These are phyloP conservation scores for Microctonus brassicae DNA, from an alignment of 2,888 invertebrate species.

Conservation along the genomic window DNA sequence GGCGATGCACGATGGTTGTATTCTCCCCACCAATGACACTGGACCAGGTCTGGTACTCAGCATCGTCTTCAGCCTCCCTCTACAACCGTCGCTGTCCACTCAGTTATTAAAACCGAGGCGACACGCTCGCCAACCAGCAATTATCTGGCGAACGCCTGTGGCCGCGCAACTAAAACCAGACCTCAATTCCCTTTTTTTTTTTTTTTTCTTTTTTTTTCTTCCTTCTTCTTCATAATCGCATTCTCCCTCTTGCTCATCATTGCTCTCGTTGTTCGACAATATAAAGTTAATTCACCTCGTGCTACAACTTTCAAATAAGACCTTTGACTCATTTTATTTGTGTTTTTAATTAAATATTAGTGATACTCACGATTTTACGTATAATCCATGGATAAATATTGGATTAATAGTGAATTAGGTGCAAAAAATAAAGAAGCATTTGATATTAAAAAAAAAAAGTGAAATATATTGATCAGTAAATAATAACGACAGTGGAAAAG, in stretches of 20 bases:
- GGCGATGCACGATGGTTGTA: conserved; percentile 40
- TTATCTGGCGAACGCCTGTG: conserved; percentile 65
- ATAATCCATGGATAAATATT: conserved; percentile 6
- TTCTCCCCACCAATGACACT: conserved; percentile 50
- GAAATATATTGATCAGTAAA: neutral
- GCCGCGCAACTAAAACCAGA: conserved; percentile 48
- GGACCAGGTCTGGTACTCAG: conserved; percentile 40
- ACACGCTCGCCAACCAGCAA: conserved; percentile 66
- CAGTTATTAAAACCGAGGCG: conserved; percentile 67
- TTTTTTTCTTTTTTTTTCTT: neutral
- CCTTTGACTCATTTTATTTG: too few species aligned
- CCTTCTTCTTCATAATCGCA: neutral
- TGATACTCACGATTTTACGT: too few species aligned
- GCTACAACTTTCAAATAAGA: too few species aligned
- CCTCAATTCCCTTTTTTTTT: neutral
- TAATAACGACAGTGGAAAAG: conserved; percentile 26
- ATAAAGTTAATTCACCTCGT: too few species aligned
- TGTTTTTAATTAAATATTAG: too few species aligned
- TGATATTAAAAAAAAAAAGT: neutral
- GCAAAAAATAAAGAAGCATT: neutral
- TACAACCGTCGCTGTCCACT: conserved; percentile 63
- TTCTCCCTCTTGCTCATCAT: too few species aligned
- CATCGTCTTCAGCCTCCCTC: conserved; percentile 56
- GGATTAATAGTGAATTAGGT: conserved; percentile 23
- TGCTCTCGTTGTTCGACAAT: too few species aligned